Percentiles rank a stretch among this genome's conserved stretches.
These are phyloP conservation scores for Scaptomyza tumidula DNA, from an alignment of 2,888 invertebrate genomes.

Conservation along the genomic window DNA sequence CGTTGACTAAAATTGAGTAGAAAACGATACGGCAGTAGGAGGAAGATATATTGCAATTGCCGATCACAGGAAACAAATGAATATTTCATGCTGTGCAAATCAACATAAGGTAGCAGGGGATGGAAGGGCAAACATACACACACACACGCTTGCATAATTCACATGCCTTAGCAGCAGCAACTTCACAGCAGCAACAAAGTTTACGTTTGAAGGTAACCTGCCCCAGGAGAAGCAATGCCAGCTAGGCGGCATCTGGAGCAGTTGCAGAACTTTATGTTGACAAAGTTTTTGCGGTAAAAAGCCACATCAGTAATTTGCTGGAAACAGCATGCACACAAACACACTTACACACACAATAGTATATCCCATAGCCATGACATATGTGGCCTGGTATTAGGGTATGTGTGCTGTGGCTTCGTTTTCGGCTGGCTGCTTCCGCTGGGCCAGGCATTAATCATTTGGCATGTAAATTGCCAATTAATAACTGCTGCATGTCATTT, in stretches of 20 bases:
- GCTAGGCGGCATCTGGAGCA: constrained; percentile 41
- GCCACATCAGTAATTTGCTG: constrained; percentile 79
- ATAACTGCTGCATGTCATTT: constrained; percentile 80
- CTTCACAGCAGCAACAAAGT: constrained; percentile 44
- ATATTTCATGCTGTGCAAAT: constrained; percentile 81
- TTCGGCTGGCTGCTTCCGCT: constrained; percentile 68
- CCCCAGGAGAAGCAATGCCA: constrained; percentile 52
- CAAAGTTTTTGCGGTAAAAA: constrained; percentile 80
- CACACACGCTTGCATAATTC: constrained; percentile 19
- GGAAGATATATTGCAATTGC: constrained; percentile 80
- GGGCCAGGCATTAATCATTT: constrained; percentile 76
- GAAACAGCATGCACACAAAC: constrained; percentile 40
- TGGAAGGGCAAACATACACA: constrained; percentile 18
- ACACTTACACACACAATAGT: constrained; percentile 25
- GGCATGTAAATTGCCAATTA: constrained; percentile 81
- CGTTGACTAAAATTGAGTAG: constrained; percentile 77
- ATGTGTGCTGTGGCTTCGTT: constrained; percentile 61
- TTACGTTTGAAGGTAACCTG: constrained; percentile 63
- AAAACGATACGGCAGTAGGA: constrained; percentile 76
- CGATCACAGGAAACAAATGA: constrained; percentile 81
- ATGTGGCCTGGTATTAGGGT: constrained; percentile 62
- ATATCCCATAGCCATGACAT: constrained; percentile 52
- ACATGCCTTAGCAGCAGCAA: constrained; percentile 22
- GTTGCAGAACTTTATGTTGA: constrained; percentile 74
- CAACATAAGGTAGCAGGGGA: constrained; percentile 51